Evolutionary conservation across 2,797 vertebrate species (phyloP), one percentile per base, ranked within the genome.

Genomic region (Chloroceryle amazona): DNA sequence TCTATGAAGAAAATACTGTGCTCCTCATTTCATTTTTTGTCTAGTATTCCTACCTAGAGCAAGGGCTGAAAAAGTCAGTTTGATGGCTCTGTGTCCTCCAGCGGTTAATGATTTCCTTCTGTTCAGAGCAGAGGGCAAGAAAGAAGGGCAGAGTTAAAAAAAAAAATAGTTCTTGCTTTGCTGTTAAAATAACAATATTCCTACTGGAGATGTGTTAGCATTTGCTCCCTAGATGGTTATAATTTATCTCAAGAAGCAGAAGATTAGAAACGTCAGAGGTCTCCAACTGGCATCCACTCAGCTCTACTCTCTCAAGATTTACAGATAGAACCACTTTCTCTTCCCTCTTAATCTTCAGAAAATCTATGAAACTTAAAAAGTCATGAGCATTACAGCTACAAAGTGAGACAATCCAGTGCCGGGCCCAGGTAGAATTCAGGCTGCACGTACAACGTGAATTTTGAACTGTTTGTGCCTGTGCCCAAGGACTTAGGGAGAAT

Each of bases 131-230:
- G 61, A 93, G 70, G 71, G 33, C 75, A 82, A 70, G 70, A 67
- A 79, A 89, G 54, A 86, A 91, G 57, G 46, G 31, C 66, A 94
- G 57, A 86, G 31, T 46, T 72, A 71, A 73, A 75, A 74, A 71
- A 73, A 75, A 70, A 65, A 81, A 63, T 7, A 91, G 65, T 71
- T 90, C 57, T 46, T 37, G 73, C 42, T 72, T 89, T 81, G 73
- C 90, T 92, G 72, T 91, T 89, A 85, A 68, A 87, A 90, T 46
- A 89, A 62, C 52, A 84, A 39, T 61, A 87, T 81, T 84, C 42
- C 63, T 87, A n/a, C 35, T 0, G 0, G 31, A 83, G 22, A 54
- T 39, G 20, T 41, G 47, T 39, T 76, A 87, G 37, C 67, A 44
- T 90, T 76, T 88, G 47, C 66, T 82, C 51, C 33, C 78, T 31